Percentiles rank a stretch among this genome's conserved stretches.
Conservation (phyloP, 2,797 vertebrate genomes). For the Acanthurus lineatus region DNA sequence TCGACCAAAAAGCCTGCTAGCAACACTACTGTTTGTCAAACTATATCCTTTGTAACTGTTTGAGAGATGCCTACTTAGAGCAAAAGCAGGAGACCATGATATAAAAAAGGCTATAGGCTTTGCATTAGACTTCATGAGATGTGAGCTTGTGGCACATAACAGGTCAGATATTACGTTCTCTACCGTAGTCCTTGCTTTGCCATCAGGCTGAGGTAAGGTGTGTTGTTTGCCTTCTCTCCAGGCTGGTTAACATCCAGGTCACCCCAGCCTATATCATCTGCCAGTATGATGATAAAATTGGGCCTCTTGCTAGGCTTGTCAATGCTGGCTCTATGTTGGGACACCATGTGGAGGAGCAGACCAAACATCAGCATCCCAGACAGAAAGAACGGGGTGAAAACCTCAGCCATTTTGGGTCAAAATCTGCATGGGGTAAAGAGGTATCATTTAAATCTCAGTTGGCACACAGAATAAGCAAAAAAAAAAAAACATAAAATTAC, state of each 20-base stretch:
- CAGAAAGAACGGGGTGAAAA: slow-evolving; percentile 54
- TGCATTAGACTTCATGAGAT: background rate
- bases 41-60: no score
- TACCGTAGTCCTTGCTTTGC: slow-evolving; percentile 91
- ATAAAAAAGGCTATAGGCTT: background rate
- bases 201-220: slow-evolving; percentile 89
- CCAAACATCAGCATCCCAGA: slow-evolving; percentile 72
- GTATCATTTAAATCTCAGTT: background rate
- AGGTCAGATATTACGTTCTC: background rate
- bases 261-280: slow-evolving; percentile 97
- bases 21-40: no score
- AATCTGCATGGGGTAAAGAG: slow-evolving; percentile 48
- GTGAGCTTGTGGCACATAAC: background rate
- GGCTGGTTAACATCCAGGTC: slow-evolving; percentile 93
- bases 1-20: no score
- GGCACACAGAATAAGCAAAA: background rate
- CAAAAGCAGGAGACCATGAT: background rate
- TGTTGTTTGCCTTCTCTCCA: slow-evolving; percentile 81
- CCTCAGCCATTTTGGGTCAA: slow-evolving; percentile 70
- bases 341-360: slow-evolving; percentile 66
- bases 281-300: slow-evolving; percentile 94
- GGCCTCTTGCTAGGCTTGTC: slow-evolving; percentile 67
- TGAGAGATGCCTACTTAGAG: no score
- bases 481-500: background rate
- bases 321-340: slow-evolving; percentile 26